These are phyloP conservation scores for Mechanitis messenoides DNA, from an alignment of 2,888 invertebrate species.

Conservation along the genomic window DNA sequence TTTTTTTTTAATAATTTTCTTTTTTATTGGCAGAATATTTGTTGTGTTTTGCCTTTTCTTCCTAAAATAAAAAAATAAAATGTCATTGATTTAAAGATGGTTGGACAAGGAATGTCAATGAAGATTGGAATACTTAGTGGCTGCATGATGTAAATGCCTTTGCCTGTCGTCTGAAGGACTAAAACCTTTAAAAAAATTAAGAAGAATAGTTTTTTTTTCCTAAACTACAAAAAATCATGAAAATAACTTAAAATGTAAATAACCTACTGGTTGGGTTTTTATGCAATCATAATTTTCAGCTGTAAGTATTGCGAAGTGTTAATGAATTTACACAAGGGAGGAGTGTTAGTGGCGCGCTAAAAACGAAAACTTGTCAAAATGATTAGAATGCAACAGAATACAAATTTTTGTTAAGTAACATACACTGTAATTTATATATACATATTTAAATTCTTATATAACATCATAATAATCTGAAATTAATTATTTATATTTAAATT, in stretches of 20 bases:
- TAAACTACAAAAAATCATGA: no score
- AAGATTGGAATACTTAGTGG: no score
- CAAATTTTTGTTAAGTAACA: slow-evolving; percentile 45
- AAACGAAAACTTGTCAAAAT: slow-evolving; percentile 69
- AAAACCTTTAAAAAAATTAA: no score
- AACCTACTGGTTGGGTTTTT: slow-evolving; percentile 16
- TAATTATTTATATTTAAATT: no score
- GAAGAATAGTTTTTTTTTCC: no score
- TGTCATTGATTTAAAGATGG: no score
- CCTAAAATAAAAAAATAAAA: not conserved
- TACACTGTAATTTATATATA: not conserved
- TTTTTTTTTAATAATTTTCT: slow-evolving; percentile 46
- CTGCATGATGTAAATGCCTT: slow-evolving; percentile 6
- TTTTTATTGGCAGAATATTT: not conserved
- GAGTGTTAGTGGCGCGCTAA: slow-evolving; percentile 62
- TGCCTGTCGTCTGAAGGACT: no score
- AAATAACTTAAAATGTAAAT: not conserved
- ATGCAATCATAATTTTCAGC: slow-evolving; percentile 23
- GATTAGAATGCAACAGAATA: slow-evolving; percentile 34
- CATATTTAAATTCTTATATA: no score
- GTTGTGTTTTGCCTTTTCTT: no score
- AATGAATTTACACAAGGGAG: slow-evolving; percentile 43
- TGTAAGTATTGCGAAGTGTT: slow-evolving; percentile 46
- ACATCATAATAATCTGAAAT: no score
- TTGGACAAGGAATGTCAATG: no score